Evolutionary conservation across 2,797 vertebrate genomes (phyloP), one percentile per base, ranked within the genome.

Genomic region (Macrochelys suwanniensis): DNA sequence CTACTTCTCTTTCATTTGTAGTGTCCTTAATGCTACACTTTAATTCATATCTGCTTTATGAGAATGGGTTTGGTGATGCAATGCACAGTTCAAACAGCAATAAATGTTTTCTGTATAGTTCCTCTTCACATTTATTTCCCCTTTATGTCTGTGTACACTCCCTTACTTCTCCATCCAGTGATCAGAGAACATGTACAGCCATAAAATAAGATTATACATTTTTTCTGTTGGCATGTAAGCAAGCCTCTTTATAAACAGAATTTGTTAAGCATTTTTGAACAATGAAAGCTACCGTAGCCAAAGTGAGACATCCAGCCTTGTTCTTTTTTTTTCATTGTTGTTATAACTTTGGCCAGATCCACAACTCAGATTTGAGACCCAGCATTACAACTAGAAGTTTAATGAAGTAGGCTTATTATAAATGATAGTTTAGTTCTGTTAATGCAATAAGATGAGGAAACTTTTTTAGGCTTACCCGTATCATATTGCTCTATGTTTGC

Each of bases 381-480:
- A 68, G 23, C 10, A 2, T 15, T 92, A 13, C 45, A 82, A 84
- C 3, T 51, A 93, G 80, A 89, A 6, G 6, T 49, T 85, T 37
- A 82, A 25, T 81, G 45, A 45, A 89, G 54, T 90, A n/a, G 23
- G 37, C 33, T 57, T n/a, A 28, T 11, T 26, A 13, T 54, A 81
- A 90, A 86, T n/a, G 9, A 80, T 26, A 47, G 76, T 13, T 54
- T 53, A 12, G 23, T 92, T 82, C 88, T 88, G 12, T 85, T 84
- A 83, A 90, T 89, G 49, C 16, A 93, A 1, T 77, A 90, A 83
- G 8, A 89, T 31, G 13, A 80, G 49, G 87, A 93, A 88, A 92
- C 78, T 76, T 0, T 80, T 95, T 86, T 86, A 77, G 81, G 9
- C 61, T 93, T n/a, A 54, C 10, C 28, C 83, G 1, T 81, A 57